These are phyloP conservation scores for Syritta pipiens DNA, from an alignment of 2,888 invertebrate species.

Conservation along the genomic window DNA sequence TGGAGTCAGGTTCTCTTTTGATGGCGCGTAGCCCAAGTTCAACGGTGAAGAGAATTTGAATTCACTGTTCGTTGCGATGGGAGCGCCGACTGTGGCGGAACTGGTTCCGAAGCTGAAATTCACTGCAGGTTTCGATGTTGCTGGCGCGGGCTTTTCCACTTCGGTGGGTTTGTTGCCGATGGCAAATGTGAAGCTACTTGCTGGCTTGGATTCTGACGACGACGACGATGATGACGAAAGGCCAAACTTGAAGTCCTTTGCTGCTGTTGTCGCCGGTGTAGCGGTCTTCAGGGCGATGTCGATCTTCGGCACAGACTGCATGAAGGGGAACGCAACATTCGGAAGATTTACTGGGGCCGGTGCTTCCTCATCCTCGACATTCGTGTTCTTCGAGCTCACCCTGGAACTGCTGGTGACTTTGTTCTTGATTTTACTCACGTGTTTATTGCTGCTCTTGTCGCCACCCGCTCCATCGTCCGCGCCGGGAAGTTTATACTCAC, in stretches of 20 bases:
- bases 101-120: slow-evolving; percentile 39
- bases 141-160: slow-evolving; percentile 24
- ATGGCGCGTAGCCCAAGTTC: slow-evolving; percentile 72
- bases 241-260: slow-evolving; percentile 80
- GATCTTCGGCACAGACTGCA: slow-evolving; percentile 77
- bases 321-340: slow-evolving; percentile 78
- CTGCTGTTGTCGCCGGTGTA: slow-evolving; percentile 75
- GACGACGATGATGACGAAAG: no score
- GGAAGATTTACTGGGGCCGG: slow-evolving; percentile 80
- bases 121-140: slow-evolving; percentile 13
- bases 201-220: slow-evolving; percentile 34
- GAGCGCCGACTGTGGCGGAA: slow-evolving; percentile 9
- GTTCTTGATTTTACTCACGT: slow-evolving; percentile 71
- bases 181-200: slow-evolving; percentile 34
- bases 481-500: slow-evolving; percentile 71
- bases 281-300: slow-evolving; percentile 75
- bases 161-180: slow-evolving; percentile 70
- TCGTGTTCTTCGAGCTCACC: slow-evolving; percentile 48
- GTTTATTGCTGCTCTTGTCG: slow-evolving; percentile 52
- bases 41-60: slow-evolving; percentile 81
- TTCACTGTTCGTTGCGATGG: slow-evolving; percentile 21
- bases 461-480: slow-evolving; percentile 4
- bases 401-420: slow-evolving; percentile 67
- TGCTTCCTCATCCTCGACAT: slow-evolving; percentile 76
- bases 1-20: slow-evolving; percentile 78